Conservation (phyloP, 2,888 invertebrate species). For the Drosophila meridiana region DNA sequence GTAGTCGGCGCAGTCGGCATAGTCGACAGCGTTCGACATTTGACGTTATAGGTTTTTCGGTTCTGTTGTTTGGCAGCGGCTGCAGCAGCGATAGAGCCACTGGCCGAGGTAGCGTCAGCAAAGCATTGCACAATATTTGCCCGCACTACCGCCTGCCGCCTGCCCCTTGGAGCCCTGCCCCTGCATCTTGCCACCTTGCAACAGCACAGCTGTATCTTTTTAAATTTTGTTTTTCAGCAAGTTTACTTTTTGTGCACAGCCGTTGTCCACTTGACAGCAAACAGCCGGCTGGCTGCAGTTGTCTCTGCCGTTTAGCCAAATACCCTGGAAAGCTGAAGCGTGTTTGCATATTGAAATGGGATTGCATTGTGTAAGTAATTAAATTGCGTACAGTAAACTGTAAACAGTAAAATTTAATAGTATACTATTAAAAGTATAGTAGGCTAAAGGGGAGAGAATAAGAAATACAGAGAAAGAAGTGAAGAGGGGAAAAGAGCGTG, state of each 20-base stretch:
- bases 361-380: background rate
- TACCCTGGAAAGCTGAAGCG: slow-evolving; percentile 24
- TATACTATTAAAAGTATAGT: no score
- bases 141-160: slow-evolving; percentile 18
- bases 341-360: background rate
- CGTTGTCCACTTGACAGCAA: slow-evolving; percentile 73
- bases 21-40: slow-evolving; percentile 71
- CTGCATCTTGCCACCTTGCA: slow-evolving; percentile 4
- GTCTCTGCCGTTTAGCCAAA: background rate
- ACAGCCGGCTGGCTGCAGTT: background rate
- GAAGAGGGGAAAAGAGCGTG: no score
- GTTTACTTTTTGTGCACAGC: slow-evolving; percentile 38
- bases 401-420: background rate
- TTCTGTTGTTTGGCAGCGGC: slow-evolving; percentile 76
- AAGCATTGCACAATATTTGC: slow-evolving; percentile 71
- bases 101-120: slow-evolving; percentile 29
- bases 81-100: slow-evolving; percentile 39
- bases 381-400: background rate
- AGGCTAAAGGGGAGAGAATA: no score
- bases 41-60: slow-evolving; percentile 72
- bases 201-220: slow-evolving; percentile 24
- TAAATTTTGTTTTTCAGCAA: slow-evolving; percentile 29
- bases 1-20: slow-evolving; percentile 28
- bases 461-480: no score
- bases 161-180: background rate